These are phyloP conservation scores for Acipenser oxyrinchus DNA, from an alignment of 2,797 vertebrate genomes.

Conservation along the genomic window DNA sequence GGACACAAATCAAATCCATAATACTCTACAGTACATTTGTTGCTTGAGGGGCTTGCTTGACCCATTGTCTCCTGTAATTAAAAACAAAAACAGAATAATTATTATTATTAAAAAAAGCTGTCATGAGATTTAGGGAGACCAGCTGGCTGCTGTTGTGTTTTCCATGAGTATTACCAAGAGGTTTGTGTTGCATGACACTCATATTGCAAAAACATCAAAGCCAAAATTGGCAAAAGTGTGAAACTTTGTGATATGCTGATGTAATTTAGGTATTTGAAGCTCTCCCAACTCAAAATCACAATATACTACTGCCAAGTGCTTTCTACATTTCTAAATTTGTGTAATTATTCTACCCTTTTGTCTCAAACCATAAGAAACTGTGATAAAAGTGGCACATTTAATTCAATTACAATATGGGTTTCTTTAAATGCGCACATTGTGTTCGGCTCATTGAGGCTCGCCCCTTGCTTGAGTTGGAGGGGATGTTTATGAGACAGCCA, in stretches of 20 bases:
- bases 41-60: too few species aligned
- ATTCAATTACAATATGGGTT: too few species aligned
- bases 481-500: too few species aligned
- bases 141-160: slow-evolving; percentile 51
- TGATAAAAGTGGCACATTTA: too few species aligned
- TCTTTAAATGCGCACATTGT: too few species aligned
- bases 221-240: slow-evolving; percentile 64
- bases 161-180: slow-evolving; percentile 60
- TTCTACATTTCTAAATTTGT: slow-evolving; percentile 41
- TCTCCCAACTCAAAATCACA: slow-evolving; percentile 54
- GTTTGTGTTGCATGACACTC: slow-evolving; percentile 46
- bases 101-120: slow-evolving; percentile 42
- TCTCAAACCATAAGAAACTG: slow-evolving; percentile 62
- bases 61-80: too few species aligned
- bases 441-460: too few species aligned
- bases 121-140: slow-evolving; percentile 62
- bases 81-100: too few species aligned
- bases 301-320: slow-evolving; percentile 38
- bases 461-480: too few species aligned
- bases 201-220: slow-evolving; percentile 57
- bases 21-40: too few species aligned
- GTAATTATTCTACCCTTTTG: slow-evolving; percentile 47
- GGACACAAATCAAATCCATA: too few species aligned
- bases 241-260: slow-evolving; percentile 67
- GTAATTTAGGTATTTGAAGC: slow-evolving; percentile 70